Evolutionary conservation across 35 echinoderm and acorn worm genomes (phyloP), one percentile per base, ranked within the genome.

Genomic region (Apostichopus parvimensis): DNA sequence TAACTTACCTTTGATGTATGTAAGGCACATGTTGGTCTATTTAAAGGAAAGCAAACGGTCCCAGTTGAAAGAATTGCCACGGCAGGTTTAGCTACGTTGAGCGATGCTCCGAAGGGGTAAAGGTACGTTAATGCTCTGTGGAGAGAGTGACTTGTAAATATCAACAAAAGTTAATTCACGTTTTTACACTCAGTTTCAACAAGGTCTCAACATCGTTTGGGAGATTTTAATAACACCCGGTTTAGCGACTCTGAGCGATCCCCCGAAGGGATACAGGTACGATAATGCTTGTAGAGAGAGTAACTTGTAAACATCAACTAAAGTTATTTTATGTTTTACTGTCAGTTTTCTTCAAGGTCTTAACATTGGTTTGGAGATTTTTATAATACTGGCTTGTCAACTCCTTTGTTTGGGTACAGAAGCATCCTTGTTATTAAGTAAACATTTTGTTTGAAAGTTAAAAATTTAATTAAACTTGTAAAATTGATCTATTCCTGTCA

Each of bases 1-100:
- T 61, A 61, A 80, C 72, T 79, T 91, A 98, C 96, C 86, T 98
- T 98, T 73, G 96, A 98, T 64, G 96, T 92, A 77, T 98, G 94
- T n/a, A 98, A 87, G 28, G 96, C 96, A 94, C 94, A 95, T 57
- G 93, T 92, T 4, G 96, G 96, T 77, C 96, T 98, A 73, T 98
- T 98, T 8, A 98, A 90, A n/a, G 96, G 96, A 54, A 98, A 98
- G 54, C 94, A 95, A 8, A 98, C 96, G 0, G 92, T 98, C 54
- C 96, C 96, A 12, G 96, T 98, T 61, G 96, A 95, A 17, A 98
- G 87, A 14, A 98, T 93, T 5, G 96, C 96, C 21, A 87, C 82
- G 0, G 96, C 96, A 68, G 96, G 94, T 62, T 98, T 98, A 70
- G 90, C 96, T 6, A 98, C 96, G 73, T 98, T 98, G 10, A 98